Base-by-base conservation (phyloP, 1,140 invertebrate genomes). In the Bursaphelenchus mucronatus region DNA sequence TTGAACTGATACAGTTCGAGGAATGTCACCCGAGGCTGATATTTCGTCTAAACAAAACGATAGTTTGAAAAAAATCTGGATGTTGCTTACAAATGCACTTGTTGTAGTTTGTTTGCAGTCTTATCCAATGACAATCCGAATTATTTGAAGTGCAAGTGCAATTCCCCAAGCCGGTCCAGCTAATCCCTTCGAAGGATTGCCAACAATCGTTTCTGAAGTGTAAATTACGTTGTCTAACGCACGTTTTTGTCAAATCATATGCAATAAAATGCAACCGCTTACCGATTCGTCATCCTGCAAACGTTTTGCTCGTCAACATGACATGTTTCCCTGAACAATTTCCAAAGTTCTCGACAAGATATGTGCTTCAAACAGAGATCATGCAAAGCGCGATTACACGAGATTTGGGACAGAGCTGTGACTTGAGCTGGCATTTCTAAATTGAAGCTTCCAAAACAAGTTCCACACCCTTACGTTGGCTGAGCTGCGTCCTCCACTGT, bases 61-160 rank as follows among this genome's bases (percentile, higher is more conserved):
- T 50, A 3, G 6, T n/a, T 58, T 39, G 63, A 57, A 56, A 66
- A 46, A 41, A 57, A 52, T 8, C 63, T 64, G 41, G 64, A 61
- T 43, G 49, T 69, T 7, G 50, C 62, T 70, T 64, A 79, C 75
- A 79, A 15, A 79, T 79, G 70, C 77, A 79, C 61, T 79, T 79
- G 52, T 79, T 79, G 57, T 80, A 79, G 56, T 76, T 79, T 10
- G 77, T 79, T 50, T 79, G 77, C 15, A 79, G 63, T 13, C 77
- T 56, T 65, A 79, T 79, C 78, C 77, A 79, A 59, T 79, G 77
- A 41, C 77, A 79, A 61, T 79, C 77, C 4, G 76, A 79, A 43
- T 74, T 74, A 52, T 70, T 74, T 5, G 70, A 65, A 30, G 58
- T 30, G 59, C 77, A 79, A 3, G 62, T 67, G 55, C 77, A 79